A percentile compares a stretch with the other conserved stretches of the same genome.
Conservation (phyloP, 64 coral and sea anemone genomes). For the Trachythela sp. region DNA sequence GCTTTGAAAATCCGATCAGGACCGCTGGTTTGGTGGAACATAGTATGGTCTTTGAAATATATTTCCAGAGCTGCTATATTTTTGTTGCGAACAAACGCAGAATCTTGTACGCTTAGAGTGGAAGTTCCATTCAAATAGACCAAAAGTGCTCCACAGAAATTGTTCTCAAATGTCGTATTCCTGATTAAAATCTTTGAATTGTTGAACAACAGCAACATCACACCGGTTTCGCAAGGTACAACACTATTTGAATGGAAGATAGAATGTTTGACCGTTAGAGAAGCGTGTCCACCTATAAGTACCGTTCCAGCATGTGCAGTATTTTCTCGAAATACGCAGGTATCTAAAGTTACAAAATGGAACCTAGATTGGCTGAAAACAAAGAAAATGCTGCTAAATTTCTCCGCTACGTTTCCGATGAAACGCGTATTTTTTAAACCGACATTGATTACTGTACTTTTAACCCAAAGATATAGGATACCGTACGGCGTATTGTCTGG, state of each 20-base stretch:
- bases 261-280: background rate
- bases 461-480: no score
- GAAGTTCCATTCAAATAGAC: background rate
- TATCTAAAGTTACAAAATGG: background rate
- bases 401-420: background rate
- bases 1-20: background rate
- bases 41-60: background rate
- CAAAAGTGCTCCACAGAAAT: background rate
- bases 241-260: background rate
- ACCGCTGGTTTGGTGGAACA: background rate
- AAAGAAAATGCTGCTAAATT: background rate
- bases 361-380: background rate
- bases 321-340: background rate
- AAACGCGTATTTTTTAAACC: background rate
- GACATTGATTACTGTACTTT: background rate
- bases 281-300: background rate
- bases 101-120: background rate
- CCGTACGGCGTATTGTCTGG: no score
- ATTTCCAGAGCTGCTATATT: background rate
- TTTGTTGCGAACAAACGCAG: background rate
- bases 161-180: background rate
- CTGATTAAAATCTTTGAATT: background rate
- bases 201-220: background rate
- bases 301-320: background rate
- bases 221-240: no score